A percentile compares a stretch with the other conserved stretches of the same genome.
These are phyloP conservation scores for Teleiodes luculella DNA, from an alignment of 2,888 invertebrate species.

Conservation along the genomic window DNA sequence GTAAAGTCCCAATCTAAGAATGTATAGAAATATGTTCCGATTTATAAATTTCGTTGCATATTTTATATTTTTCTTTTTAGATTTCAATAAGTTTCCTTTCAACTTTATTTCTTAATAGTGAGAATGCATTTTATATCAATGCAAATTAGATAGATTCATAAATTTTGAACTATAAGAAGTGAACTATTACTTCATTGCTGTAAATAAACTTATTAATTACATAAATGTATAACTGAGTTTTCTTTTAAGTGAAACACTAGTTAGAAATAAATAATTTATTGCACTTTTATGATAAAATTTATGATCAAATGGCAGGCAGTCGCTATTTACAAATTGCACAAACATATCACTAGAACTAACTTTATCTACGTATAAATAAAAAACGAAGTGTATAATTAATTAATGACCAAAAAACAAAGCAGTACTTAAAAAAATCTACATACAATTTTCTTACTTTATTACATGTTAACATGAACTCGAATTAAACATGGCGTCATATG, in stretches of 20 bases:
- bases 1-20: conserved; percentile 62
- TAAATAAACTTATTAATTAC: conserved; percentile 61
- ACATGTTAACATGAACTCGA: conserved; percentile 29
- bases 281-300: conserved; percentile 35
- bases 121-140: conserved; percentile 10
- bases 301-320: conserved; percentile 34
- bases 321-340: conserved; percentile 40
- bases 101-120: neutral
- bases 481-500: conserved; percentile 72
- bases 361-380: neutral
- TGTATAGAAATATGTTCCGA: conserved; percentile 32
- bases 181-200: conserved; percentile 35
- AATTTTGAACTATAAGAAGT: conserved; percentile 11
- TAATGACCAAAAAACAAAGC: neutral
- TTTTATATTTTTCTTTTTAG: neutral
- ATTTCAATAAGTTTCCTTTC: neutral
- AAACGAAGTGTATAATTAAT: neutral
- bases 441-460: neutral
- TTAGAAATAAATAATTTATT: conserved; percentile 50
- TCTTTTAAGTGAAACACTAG: conserved; percentile 26
- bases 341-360: conserved; percentile 29
- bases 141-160: conserved; percentile 18
- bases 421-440: neutral
- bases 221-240: conserved; percentile 35
- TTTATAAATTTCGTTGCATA: neutral